Percentiles rank a stretch among this genome's conserved stretches.
Conservation (phyloP, 2,888 invertebrate species). For the Zaprionus lineosus region DNA sequence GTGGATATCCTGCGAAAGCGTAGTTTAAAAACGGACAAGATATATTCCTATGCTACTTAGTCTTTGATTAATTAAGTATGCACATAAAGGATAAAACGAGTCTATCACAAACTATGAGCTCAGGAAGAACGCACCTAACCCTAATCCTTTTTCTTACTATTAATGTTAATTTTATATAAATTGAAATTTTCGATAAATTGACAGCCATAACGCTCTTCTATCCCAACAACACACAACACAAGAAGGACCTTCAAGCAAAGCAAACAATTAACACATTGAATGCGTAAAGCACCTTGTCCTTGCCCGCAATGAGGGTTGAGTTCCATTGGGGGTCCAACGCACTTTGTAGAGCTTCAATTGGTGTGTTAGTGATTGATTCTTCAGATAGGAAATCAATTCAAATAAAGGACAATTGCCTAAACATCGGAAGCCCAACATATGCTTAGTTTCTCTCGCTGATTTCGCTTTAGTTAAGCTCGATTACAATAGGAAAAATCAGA, state of each 20-base stretch:
- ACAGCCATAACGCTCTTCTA: too few species aligned
- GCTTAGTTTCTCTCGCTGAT: conserved; percentile 57
- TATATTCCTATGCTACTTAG: too few species aligned
- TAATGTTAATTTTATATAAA: background rate
- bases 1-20: too few species aligned
- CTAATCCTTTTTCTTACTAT: background rate
- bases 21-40: too few species aligned
- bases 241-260: too few species aligned
- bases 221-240: conserved; percentile 33
- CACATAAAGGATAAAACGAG: too few species aligned
- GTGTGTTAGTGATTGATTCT: conserved; percentile 34
- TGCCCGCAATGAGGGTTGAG: conserved; percentile 3
- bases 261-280: conserved; percentile 73
- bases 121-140: background rate
- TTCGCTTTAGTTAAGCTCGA: conserved; percentile 9
- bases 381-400: conserved; percentile 26
- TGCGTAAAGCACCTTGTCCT: conserved; percentile 38
- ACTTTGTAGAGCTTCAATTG: conserved; percentile 41
- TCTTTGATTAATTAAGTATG: too few species aligned
- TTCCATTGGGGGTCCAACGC: conserved; percentile 15
- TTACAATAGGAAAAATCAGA: conserved; percentile 35
- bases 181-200: background rate
- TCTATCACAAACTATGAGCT: too few species aligned
- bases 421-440: conserved; percentile 79
- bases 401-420: too few species aligned